These are phyloP conservation scores for Lepilemur ruficaudatus DNA, from an alignment of 2,797 vertebrate genomes.

Conservation along the genomic window DNA sequence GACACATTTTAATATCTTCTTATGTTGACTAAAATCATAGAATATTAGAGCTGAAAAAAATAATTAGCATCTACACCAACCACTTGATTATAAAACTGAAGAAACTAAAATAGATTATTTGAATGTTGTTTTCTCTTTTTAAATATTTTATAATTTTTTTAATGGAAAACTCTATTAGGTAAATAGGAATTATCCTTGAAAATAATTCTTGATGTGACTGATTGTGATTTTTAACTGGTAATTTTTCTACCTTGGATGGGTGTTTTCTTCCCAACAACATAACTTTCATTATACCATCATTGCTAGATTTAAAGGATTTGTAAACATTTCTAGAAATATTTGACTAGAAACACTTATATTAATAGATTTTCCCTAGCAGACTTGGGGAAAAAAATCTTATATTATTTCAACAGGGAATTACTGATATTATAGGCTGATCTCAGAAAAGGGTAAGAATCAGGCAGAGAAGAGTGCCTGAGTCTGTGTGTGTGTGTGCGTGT, in stretches of 20 bases:
- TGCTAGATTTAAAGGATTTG: constrained; percentile 2
- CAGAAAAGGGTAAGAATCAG: constrained; percentile 20
- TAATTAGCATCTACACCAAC: not conserved
- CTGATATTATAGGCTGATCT: not conserved
- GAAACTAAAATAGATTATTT: constrained; percentile 37
- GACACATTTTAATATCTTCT: constrained; percentile 22
- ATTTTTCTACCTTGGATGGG: constrained; percentile 50
- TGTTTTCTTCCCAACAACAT: not conserved
- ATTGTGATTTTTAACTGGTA: constrained; percentile 49
- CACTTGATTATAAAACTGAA: constrained; percentile 21
- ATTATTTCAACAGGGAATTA: not conserved
- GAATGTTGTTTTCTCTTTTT: constrained; percentile 38
- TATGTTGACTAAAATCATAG: constrained; percentile 28
- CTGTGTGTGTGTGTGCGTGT: not conserved
- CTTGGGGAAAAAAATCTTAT: not conserved
- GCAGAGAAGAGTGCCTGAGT: not conserved
- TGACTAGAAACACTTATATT: not conserved
- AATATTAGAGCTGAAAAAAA: not conserved
- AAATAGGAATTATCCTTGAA: constrained; percentile 49
- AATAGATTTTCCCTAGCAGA: constrained; percentile 36
- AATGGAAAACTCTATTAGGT: constrained; percentile 37
- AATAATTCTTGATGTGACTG: constrained; percentile 45
- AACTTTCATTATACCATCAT: not conserved
- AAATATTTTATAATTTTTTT: constrained; percentile 63
- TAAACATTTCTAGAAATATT: constrained; percentile 35